phyloP scores from a whole-genome alignment of 2,888 invertebrate species.

The Amblyjoppa proteus region DNA sequence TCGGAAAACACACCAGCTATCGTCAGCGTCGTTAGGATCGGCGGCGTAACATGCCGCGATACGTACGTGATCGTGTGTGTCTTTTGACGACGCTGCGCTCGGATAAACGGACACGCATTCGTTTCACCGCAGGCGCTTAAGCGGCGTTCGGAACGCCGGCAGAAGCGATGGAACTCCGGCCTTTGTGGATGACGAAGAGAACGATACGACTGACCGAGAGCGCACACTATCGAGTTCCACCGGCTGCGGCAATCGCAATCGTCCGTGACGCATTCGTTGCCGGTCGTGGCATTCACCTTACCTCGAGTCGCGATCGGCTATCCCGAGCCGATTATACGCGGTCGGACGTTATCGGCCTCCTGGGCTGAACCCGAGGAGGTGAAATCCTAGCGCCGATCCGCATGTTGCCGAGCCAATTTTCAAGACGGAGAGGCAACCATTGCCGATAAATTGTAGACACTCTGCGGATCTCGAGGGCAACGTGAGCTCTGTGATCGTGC shows the following conservation, averaged over 20 bases:
- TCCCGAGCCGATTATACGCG: not conserved
- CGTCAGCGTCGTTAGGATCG: constrained; percentile 3
- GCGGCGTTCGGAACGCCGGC: not conserved
- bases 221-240: constrained; percentile 23
- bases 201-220: constrained; percentile 19
- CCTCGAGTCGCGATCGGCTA: constrained; percentile 7
- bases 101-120: constrained; percentile 4
- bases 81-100: not conserved
- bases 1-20: constrained; percentile 16
- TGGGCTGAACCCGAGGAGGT: not conserved
- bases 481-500: constrained; percentile 11
- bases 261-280: constrained; percentile 38
- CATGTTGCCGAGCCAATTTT: constrained; percentile 36
- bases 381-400: constrained; percentile 1
- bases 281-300: constrained; percentile 47
- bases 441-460: constrained; percentile 16
- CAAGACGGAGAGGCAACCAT: constrained; percentile 18
- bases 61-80: not conserved
- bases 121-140: constrained; percentile 28
- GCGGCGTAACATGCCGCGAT: not conserved
- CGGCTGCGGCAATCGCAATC: constrained; percentile 20
- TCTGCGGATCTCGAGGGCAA: not conserved
- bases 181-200: constrained; percentile 11
- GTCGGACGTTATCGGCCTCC: not conserved
- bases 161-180: not conserved